These are phyloP conservation scores for Acrocephalus scirpaceus DNA, from an alignment of 2,797 vertebrate genomes.

Conservation along the genomic window DNA sequence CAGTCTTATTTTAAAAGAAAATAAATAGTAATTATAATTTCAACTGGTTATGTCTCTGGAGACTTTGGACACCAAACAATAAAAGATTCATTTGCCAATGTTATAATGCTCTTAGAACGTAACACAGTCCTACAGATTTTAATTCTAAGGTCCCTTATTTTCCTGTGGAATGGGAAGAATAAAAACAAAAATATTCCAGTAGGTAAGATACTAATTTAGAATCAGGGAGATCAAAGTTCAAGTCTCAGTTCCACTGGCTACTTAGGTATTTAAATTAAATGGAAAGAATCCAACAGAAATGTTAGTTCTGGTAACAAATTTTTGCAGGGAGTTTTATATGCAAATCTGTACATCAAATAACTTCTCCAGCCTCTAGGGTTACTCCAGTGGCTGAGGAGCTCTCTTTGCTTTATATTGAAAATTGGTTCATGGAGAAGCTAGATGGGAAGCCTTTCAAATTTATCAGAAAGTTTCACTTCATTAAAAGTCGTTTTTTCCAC, in stretches of 20 bases:
- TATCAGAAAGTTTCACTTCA: not conserved
- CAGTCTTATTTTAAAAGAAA: not conserved
- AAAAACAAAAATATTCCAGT: accelerated
- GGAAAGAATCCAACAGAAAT: not conserved
- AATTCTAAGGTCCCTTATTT: not conserved
- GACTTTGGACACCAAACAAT: not conserved
- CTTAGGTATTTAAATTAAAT: not conserved
- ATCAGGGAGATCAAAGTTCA: not conserved
- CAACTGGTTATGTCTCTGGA: not conserved
- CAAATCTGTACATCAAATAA: not conserved
- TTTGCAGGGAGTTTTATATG: not conserved
- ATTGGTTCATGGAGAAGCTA: not conserved
- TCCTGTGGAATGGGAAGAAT: not conserved
- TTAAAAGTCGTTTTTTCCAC: not conserved
- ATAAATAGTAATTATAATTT: not conserved
- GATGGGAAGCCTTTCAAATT: not conserved
- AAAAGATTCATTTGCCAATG: not conserved
- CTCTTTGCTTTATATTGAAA: not conserved
- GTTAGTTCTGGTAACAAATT: not conserved
- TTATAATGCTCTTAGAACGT: not conserved
- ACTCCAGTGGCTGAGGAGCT: not conserved
- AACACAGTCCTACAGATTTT: not conserved
- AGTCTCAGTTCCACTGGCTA: not conserved
- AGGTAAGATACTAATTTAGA: not conserved
- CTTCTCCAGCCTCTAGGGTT: not conserved